Evolutionary conservation across 1,140 invertebrate species (phyloP).

Genomic region (Heliconius himera): DNA sequence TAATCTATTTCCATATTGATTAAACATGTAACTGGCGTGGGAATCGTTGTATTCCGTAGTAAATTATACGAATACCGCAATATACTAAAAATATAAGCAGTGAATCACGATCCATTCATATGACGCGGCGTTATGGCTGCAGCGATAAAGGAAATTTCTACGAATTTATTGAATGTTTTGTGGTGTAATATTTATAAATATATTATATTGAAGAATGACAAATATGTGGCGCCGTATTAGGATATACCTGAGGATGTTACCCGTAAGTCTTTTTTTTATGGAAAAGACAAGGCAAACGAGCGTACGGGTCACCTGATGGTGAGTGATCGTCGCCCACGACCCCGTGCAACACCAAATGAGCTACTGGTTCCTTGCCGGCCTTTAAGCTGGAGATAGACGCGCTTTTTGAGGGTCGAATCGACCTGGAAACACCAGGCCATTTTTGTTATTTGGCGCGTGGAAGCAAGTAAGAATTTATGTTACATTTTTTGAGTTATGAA

Average conservation of each 20-base stretch:
- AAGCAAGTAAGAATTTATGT: too few species aligned
- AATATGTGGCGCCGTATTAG: background rate
- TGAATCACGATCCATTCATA: constrained; percentile 73
- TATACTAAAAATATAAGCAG: constrained; percentile 67
- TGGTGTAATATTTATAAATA: constrained; percentile 10
- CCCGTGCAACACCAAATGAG: too few species aligned
- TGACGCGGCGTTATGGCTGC: constrained; percentile 60
- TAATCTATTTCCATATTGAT: constrained; percentile 41
- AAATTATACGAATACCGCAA: constrained; percentile 66
- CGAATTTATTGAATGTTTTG: constrained; percentile 50
- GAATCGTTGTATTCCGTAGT: constrained; percentile 69
- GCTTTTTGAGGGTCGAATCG: too few species aligned
- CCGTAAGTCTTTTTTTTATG: too few species aligned
- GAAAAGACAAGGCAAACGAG: too few species aligned
- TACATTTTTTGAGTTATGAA: too few species aligned
- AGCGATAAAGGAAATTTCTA: constrained; percentile 55
- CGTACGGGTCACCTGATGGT: too few species aligned
- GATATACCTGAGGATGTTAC: background rate
- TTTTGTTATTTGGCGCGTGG: too few species aligned
- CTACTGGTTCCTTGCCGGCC: too few species aligned
- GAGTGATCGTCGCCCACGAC: too few species aligned
- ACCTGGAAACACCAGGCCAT: too few species aligned
- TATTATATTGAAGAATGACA: background rate
- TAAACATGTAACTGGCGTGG: constrained; percentile 52
- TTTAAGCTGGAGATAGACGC: too few species aligned